Conservation (phyloP, 2,888 invertebrate genomes). For the Caenorhabditis sp. region DNA sequence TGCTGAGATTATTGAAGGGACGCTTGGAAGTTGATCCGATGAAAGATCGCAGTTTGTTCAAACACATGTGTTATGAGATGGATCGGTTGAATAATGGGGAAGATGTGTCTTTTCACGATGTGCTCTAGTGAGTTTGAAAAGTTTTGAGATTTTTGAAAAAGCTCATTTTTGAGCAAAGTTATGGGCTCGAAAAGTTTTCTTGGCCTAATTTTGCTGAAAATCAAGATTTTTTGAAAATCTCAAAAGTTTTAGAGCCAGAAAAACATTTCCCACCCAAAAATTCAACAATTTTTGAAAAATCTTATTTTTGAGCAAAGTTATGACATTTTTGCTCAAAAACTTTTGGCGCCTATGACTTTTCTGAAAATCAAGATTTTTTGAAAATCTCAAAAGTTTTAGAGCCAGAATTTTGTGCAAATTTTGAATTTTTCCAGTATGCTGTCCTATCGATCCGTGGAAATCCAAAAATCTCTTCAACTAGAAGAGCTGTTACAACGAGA, state of each 20-base stretch:
- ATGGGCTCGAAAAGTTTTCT: neutral
- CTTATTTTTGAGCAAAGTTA: too few species aligned
- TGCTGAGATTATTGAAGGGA: conserved; percentile 58
- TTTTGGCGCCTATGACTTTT: too few species aligned
- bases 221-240: too few species aligned
- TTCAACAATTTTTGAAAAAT: too few species aligned
- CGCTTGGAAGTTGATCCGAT: conserved; percentile 84
- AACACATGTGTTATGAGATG: conserved; percentile 99
- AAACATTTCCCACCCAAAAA: too few species aligned
- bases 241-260: too few species aligned
- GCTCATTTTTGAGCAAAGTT: conserved; percentile 1
- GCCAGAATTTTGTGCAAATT: neutral
- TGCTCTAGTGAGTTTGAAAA: conserved; percentile 82
- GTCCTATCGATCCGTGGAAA: conserved; percentile 95
- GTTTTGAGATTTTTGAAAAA: neutral
- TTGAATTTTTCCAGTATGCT: conserved; percentile 79
- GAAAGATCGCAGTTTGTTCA: conserved; percentile 93
- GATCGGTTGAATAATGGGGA: conserved; percentile 95
- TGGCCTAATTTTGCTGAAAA: too few species aligned
- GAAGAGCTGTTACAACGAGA: conserved; percentile 96
- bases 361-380: too few species aligned
- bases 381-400: neutral
- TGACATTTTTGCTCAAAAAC: too few species aligned
- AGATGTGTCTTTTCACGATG: conserved; percentile 99
- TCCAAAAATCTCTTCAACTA: conserved; percentile 91